Base-by-base conservation (phyloP, 2,113 vertebrate species). In the Corythoichthys intestinalis region DNA sequence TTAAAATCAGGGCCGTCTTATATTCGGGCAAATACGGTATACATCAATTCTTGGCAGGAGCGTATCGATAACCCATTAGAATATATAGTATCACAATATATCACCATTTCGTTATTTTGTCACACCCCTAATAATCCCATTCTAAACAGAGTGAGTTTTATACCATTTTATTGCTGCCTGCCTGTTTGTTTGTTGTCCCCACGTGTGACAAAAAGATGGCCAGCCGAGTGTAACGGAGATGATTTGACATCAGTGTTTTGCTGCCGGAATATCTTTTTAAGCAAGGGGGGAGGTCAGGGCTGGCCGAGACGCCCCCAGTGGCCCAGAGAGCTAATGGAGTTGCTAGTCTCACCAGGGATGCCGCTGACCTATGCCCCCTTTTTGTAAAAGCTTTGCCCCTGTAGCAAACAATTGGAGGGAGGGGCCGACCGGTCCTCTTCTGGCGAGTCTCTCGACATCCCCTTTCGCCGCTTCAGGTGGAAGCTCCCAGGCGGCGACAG, bases 301-400 rank as follows among this genome's bases (percentile, higher is more conserved):
- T 54, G 9, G 54, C 34, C 75, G 65, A 5, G 65, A 70, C 46
- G 77, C 73, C 67, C 61, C 67, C 57, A 39, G 71, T 79, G 72
- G 72, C 68, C 61, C 71, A 46, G 66, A 75, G 79, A 89, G 83
- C 80, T 91, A 91, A 87, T 91, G 90, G 91, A 88, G 86, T 70
- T 0, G 71, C 74, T 75, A 78, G 88, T 83, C 87, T 84, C 86
- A 83, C 66, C 20, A 48, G 84, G 72, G 77, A 72, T 52, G 78
- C 56, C 66, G 64, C 65, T 83, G 80, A 82, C 81, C 84, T 71
- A 48, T 47, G 80, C 84, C 70, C 78, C 73, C 86, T 79, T 88
- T 88, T 86, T 84, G 82, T 91, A 86, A 92, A 90, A 93, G 89
- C 89, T 90, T 91, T 87, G 69, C 72, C 79, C 87, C 86, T 77